Conservation (phyloP, 2,113 vertebrate species). For the Anguilla japonica region DNA sequence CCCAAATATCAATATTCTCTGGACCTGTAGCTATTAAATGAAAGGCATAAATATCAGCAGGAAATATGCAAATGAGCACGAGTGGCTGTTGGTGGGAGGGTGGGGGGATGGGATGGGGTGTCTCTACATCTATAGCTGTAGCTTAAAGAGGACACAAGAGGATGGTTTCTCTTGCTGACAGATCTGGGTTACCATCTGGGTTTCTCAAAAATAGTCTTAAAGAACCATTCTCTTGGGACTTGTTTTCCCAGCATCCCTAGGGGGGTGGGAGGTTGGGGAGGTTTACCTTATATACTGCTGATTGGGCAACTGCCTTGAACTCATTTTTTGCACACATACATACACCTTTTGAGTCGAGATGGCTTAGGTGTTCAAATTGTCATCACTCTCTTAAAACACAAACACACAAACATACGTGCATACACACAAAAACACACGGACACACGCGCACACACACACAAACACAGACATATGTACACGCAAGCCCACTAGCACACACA, state of each 20-base stretch:
- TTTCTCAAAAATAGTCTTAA: neutral
- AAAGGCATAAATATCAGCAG: neutral
- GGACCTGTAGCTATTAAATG: neutral
- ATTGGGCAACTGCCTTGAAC: neutral
- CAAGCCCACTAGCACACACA: too few relatives aligned
- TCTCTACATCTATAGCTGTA: neutral
- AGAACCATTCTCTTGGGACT: neutral
- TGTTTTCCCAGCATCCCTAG: neutral
- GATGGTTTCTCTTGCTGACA: neutral
- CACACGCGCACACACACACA: too few relatives aligned
- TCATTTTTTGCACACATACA: neutral
- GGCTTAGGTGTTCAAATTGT: neutral
- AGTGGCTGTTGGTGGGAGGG: neutral
- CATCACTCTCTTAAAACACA: neutral
- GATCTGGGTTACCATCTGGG: constrained; percentile 10
- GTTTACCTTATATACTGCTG: neutral
- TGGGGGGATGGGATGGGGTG: neutral
- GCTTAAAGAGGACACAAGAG: neutral
- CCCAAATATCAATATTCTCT: neutral
- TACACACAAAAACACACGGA: too few relatives aligned
- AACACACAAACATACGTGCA: neutral
- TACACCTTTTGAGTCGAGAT: neutral
- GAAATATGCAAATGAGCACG: neutral
- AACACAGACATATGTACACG: too few relatives aligned
- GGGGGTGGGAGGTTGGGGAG: neutral